Evolutionary conservation across 2,113 vertebrate species (phyloP).

Genomic region (Melanotaenia duboulayi): DNA sequence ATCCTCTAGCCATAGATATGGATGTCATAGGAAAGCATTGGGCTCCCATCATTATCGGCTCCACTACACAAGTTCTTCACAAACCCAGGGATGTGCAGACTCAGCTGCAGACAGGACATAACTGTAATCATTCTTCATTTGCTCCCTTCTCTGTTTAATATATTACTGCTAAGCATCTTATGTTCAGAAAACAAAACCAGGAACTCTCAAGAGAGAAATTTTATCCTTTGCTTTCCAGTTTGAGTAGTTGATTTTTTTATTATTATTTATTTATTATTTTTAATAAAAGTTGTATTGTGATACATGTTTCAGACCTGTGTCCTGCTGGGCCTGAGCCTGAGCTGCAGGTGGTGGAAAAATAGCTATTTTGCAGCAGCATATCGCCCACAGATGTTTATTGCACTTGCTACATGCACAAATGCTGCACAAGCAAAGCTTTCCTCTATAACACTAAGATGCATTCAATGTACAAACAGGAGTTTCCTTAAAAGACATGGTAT

Average conservation of each 20-base stretch:
- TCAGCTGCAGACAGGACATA: slow-evolving; percentile 61
- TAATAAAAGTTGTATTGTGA: slow-evolving; percentile 8
- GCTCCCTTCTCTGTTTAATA: slow-evolving; percentile 42
- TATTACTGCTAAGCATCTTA: slow-evolving; percentile 15
- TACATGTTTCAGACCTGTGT: slow-evolving; percentile 19
- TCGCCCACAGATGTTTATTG: slow-evolving; percentile 4
- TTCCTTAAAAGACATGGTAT: slow-evolving; percentile 1
- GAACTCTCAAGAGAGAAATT: slow-evolving; percentile 40
- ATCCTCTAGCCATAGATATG: slow-evolving; percentile 11
- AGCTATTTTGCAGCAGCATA: slow-evolving; percentile 11
- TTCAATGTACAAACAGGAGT: slow-evolving; percentile 19
- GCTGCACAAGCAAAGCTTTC: slow-evolving; percentile 15
- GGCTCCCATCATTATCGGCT: slow-evolving; percentile 58
- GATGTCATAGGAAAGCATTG: slow-evolving; percentile 32
- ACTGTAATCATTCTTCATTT: slow-evolving; percentile 77
- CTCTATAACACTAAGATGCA: slow-evolving; percentile 11
- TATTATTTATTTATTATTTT: no score
- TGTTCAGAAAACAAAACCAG: slow-evolving; percentile 32
- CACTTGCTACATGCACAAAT: slow-evolving; percentile 19
- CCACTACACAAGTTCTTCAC: slow-evolving; percentile 56
- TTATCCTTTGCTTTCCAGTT: neutral
- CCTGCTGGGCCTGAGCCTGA: slow-evolving; percentile 18
- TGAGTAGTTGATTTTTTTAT: slow-evolving; percentile 8
- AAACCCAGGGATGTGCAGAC: slow-evolving; percentile 58
- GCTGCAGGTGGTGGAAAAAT: slow-evolving; percentile 20